A percentile compares a stretch with the other conserved stretches of the same genome.
These are phyloP conservation scores for Xyliphius kryptos DNA, from an alignment of 2,113 vertebrate genomes.

Conservation along the genomic window DNA sequence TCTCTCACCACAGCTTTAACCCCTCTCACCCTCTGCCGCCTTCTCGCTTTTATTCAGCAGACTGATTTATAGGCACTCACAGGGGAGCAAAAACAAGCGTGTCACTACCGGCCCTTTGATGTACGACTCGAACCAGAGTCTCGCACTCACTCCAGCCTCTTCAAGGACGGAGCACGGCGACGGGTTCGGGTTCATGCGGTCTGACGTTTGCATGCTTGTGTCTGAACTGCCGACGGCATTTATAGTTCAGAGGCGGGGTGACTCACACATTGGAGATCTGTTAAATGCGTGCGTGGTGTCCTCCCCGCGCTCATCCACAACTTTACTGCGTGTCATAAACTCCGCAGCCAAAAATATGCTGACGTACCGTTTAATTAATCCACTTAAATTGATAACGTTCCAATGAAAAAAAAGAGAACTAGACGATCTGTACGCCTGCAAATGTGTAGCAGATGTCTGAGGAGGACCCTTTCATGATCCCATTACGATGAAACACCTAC, in stretches of 20 bases:
- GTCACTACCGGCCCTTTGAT: slow-evolving; percentile 50
- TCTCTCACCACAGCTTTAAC: slow-evolving; percentile 60
- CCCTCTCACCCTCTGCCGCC: slow-evolving; percentile 54
- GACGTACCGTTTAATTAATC: too few relatives aligned
- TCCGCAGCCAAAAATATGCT: too few relatives aligned
- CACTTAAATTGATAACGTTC: too few relatives aligned
- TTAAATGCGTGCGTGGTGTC: background rate
- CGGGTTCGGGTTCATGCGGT: slow-evolving; percentile 15
- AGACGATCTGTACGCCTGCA: too few relatives aligned
- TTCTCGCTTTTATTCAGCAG: slow-evolving; percentile 56
- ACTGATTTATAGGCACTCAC: slow-evolving; percentile 62
- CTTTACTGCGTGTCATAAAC: too few relatives aligned
- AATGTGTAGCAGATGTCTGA: too few relatives aligned
- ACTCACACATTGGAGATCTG: background rate
- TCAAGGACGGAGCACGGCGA: slow-evolving; percentile 12
- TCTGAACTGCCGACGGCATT: background rate
- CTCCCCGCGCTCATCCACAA: too few relatives aligned
- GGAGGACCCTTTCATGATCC: too few relatives aligned
- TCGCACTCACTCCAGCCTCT: slow-evolving; percentile 45
- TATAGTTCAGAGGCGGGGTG: background rate
- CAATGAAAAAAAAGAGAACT: too few relatives aligned
- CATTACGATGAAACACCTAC: too few relatives aligned
- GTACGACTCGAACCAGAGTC: slow-evolving; percentile 54
- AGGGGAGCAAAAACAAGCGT: slow-evolving; percentile 57
- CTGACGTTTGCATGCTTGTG: slow-evolving; percentile 5